These are phyloP conservation scores for Cancer borealis DNA, from an alignment of 2,888 invertebrate genomes.

Conservation along the genomic window DNA sequence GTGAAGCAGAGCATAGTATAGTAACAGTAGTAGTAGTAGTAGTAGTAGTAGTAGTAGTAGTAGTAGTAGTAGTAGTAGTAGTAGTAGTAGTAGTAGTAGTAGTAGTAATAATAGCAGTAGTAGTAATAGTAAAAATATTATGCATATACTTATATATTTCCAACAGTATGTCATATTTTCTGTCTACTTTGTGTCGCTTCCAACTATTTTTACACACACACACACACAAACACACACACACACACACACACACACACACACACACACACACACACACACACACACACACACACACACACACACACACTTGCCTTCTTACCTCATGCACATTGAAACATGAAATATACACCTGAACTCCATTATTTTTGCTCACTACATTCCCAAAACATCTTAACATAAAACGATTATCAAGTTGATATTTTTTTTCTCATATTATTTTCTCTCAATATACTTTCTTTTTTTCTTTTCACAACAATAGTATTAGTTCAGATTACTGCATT, in stretches of 20 bases:
- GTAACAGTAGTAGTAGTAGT: no score
- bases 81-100: no score
- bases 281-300: conserved; percentile 20
- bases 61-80: no score
- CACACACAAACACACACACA: background rate
- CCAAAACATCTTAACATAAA: background rate
- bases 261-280: conserved; percentile 17
- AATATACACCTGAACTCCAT: background rate
- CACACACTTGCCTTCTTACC: background rate
- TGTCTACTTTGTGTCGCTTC: no score
- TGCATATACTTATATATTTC: no score
- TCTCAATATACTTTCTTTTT: background rate
- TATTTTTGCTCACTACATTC: background rate
- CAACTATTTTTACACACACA: background rate
- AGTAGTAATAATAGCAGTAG: no score
- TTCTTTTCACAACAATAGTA: background rate
- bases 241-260: conserved; percentile 7
- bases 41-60: no score
- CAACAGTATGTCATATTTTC: no score
- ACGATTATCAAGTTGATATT: background rate
- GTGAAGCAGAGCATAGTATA: no score
- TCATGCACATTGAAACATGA: background rate
- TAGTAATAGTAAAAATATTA: no score
- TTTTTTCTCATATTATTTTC: background rate
- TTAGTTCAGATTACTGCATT: background rate